These are phyloP conservation scores for Amia ocellicauda DNA, from an alignment of 2,113 vertebrate genomes.

Conservation along the genomic window DNA sequence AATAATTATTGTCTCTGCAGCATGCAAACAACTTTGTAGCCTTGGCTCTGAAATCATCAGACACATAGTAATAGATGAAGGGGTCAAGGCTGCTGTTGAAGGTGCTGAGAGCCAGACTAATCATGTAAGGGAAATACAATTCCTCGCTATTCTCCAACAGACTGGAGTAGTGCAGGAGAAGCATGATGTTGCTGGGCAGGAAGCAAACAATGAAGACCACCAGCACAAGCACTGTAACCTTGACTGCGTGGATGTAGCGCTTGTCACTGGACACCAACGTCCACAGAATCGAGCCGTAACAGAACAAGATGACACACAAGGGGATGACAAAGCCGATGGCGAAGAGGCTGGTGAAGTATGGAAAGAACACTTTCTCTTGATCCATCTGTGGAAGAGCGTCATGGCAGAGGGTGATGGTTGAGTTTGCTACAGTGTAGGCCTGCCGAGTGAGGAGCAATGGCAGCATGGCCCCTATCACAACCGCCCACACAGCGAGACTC, in stretches of 20 bases:
- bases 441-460: conserved; percentile 70
- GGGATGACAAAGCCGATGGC: conserved; percentile 69
- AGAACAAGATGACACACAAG: conserved; percentile 58
- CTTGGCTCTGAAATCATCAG: conserved; percentile 70
- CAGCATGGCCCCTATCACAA: conserved; percentile 45
- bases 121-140: conserved; percentile 70
- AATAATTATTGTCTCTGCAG: background rate
- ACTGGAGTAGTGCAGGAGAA: conserved; percentile 70
- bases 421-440: conserved; percentile 53
- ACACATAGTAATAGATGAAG: conserved; percentile 82
- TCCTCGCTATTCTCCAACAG: conserved; percentile 24
- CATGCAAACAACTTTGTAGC: conserved; percentile 31
- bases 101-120: conserved; percentile 76
- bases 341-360: conserved; percentile 67
- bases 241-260: conserved; percentile 57
- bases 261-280: conserved; percentile 49
- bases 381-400: conserved; percentile 61
- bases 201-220: conserved; percentile 64
- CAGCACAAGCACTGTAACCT: conserved; percentile 69
- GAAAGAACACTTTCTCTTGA: conserved; percentile 56
- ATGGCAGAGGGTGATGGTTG: conserved; percentile 65
- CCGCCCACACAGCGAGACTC: conserved; percentile 57
- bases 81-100: conserved; percentile 81
- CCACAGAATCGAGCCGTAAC: conserved; percentile 58
- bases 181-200: conserved; percentile 75